Evolutionary conservation across 2,797 vertebrate genomes (phyloP), one percentile per base, ranked within the genome.

Genomic region (Ctenopoma multispine): DNA sequence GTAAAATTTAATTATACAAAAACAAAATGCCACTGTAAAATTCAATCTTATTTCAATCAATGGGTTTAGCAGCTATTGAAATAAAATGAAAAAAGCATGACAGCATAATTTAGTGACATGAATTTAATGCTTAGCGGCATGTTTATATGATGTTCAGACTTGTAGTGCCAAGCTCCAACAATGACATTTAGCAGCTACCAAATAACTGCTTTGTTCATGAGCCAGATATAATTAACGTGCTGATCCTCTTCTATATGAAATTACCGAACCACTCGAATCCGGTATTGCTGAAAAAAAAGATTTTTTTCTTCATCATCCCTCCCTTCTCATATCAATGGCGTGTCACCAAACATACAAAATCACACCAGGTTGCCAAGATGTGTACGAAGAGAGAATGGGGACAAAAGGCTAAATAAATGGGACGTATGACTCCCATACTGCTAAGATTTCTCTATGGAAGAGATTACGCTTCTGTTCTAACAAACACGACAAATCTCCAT

Each of bases 401-500:
- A 79, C 72, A 84, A 89, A 87, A 80, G 65, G 64, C 74, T 10
- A 87, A 77, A 81, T 77, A 73, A 85, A 88, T 4, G 51, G 44
- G 31, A 79, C 21, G n/a, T 57, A 81, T 64, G 61, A 90, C 81
- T 89, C 82, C 70, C 80, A 84, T 81, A 72, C 71, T 82, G 82
- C 83, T 77, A 65, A 64, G 62, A 89, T 89, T 87, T 87, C 82
- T 84, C 82, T 54, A 61, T 69, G 75, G 74, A 85, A 67, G 82
- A 90, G 88, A 90, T 92, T 90, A 88, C 75, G 71, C 75, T 75
- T 90, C 66, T 31, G 54, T 88, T 87, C 78, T 88, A 82, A 92
- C 89, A 92, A 90, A 92, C 85, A 90, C 50, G 72, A 88, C 86
- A 88, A 92, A 93, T 92, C 91, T 90, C 84, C 72, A 91, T 92